phyloP scores from a whole-genome alignment of 2,888 invertebrate genomes.

The Luperina testacea region DNA sequence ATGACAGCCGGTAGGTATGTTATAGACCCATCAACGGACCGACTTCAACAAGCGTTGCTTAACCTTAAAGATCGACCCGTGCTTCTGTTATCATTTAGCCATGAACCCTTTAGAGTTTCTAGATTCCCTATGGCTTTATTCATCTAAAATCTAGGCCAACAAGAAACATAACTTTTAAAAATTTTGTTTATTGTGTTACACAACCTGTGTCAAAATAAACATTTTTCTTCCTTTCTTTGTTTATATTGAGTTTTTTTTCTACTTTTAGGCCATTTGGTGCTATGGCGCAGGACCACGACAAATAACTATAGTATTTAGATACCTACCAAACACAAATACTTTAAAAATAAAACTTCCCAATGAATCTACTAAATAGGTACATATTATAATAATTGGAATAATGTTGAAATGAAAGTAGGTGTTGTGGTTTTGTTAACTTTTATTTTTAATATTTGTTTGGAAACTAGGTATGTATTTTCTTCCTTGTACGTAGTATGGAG shows the following conservation, averaged over 20 bases:
- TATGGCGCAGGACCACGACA: not conserved
- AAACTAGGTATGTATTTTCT: not conserved
- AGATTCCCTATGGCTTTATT: not conserved
- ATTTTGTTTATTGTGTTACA: too few relatives aligned
- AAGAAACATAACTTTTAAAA: not conserved
- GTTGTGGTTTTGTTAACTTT: not conserved
- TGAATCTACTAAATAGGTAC: not conserved
- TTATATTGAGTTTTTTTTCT: not conserved
- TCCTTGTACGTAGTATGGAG: not conserved
- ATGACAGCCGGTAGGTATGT: too few relatives aligned
- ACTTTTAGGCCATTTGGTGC: not conserved
- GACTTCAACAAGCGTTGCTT: not conserved
- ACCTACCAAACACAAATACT: not conserved
- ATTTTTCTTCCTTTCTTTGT: not conserved
- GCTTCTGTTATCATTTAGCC: not conserved
- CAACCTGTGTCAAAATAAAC: too few relatives aligned
- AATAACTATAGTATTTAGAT: not conserved
- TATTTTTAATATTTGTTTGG: not conserved
- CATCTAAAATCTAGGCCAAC: not conserved
- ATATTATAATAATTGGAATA: not conserved
- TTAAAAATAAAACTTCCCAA: not conserved
- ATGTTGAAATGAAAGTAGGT: not conserved
- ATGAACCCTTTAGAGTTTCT: not conserved
- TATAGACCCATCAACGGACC: not conserved
- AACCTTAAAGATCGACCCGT: not conserved